Evolutionary conservation across 2,888 invertebrate genomes (phyloP), one percentile per base, ranked within the genome.

Genomic region (Drosophila longiperda): DNA sequence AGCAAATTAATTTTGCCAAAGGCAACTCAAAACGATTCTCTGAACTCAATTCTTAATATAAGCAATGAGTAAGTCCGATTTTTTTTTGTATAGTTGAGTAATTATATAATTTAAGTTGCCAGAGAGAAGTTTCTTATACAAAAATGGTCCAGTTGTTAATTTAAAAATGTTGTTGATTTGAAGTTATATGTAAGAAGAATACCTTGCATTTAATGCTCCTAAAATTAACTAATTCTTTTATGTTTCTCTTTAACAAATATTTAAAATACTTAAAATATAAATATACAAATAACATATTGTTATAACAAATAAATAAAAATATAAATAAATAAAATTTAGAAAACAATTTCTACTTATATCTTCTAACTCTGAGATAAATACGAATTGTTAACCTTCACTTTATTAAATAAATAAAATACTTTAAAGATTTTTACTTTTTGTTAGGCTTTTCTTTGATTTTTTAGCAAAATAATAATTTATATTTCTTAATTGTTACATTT

Each of bases 131-230:
- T 1, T 3, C 7, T 45, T 7, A 7, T 0, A 20, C 8, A 5
- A 8, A 4, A 15, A 23, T 3, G 7, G 1, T 45, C 20, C 12
- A 0, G 3, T 1, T 7, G 0, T 1, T 1, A 20, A n/a, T n/a
- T 9, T 40, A 11, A n/a, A 5, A n/a, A 40, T 17, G 1, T 9
- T 11, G n/a, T 20, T 20, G 6, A 17, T n/a, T n/a, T n/a, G 0
- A 38, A 42, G 5, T 42, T 42, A 20, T 42, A 5, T 32, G 12
- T 20, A 32, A 1, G n/a, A 11, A 50, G n/a, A 50, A 50, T 12
- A 32, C 29, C 5, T 29, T 5, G 6, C 6, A 5, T 29, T 29
- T 29, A 6, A 29, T 29, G 34, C 11, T 12, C 1, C 12, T 34
- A 34, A 34, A 34, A 34, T 34, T 34, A 34, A 12, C 0, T 17